phyloP scores from a whole-genome alignment of 2,888 invertebrate genomes.

The Margaritifera margaritifera region DNA sequence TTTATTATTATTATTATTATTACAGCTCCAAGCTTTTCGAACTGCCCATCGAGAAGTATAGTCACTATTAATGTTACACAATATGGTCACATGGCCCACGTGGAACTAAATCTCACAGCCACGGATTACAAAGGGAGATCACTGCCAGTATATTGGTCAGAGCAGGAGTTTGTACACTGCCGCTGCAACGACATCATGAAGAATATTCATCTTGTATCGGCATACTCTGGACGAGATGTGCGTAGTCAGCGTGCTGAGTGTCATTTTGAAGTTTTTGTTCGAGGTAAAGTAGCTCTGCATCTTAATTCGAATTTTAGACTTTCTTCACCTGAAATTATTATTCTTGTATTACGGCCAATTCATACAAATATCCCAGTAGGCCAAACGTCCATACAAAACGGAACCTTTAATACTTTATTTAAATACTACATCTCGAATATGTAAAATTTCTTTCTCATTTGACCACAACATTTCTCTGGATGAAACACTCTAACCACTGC shows the following conservation, averaged over 20 bases:
- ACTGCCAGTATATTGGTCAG: constrained; percentile 16
- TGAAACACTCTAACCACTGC: too few species aligned
- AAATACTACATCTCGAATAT: too few species aligned
- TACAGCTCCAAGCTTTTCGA: constrained; percentile 14
- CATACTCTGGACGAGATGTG: constrained; percentile 24
- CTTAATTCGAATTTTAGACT: background rate
- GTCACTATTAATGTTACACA: constrained; percentile 7
- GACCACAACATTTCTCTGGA: too few species aligned
- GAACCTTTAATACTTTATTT: too few species aligned
- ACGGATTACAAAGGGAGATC: constrained; percentile 10
- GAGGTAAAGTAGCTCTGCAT: constrained; percentile 9
- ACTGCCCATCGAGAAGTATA: constrained; percentile 16
- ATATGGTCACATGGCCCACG: constrained; percentile 5
- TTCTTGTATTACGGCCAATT: too few species aligned
- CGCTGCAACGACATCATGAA: constrained; percentile 13
- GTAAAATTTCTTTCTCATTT: too few species aligned
- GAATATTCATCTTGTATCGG: constrained; percentile 30
- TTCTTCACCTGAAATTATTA: too few species aligned
- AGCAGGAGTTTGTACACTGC: constrained; percentile 21
- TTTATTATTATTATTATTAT: background rate
- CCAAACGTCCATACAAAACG: too few species aligned
- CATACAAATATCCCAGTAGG: too few species aligned
- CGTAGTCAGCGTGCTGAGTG: constrained; percentile 26
- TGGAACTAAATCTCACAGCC: constrained; percentile 13
- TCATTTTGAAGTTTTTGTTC: constrained; percentile 24